Base-by-base conservation (phyloP, 2,888 invertebrate species). In the Drosophila multiciliata region DNA sequence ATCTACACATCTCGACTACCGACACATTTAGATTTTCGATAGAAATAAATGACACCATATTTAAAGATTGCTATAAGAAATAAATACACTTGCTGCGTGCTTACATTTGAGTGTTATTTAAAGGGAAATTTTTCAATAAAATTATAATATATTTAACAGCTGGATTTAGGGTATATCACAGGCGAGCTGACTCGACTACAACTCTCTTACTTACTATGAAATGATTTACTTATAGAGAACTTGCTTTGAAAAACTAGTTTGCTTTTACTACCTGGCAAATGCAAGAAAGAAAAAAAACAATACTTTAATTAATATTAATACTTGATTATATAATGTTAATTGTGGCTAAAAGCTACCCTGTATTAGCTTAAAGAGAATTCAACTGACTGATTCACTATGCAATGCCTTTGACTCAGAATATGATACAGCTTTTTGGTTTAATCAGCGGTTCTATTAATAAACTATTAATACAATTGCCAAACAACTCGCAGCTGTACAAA, bases 391-490 rank as follows among this genome's bases (percentile, higher is more conserved):
- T 66, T 80, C 78, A 72, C 49, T 32, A 29, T 58, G 55, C 67
- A 54, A 52, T 40, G 32, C 17, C 48, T 63, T 75, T 71, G 64
- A 58, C 50, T 73, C 78, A 63, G 62, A 62, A 48, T 53, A 48
- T 40, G 17, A 40, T 38, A 8, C 1, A 29, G 26, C 36, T 26
- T 4, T n/a, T 57, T 29, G 58, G 77, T 72, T 83, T 89, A 87
- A 84, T 84, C 84, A 87, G 89, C 82, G 55, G 38, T 66, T 74
- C 79, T 84, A 83, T 76, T 73, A 87, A 87, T 86, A 84, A 70
- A 78, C 57, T 74, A 78, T 84, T 78, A 60, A 75, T 75, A 67
- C 73, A 87, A 77, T 66, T 45, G 7, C 54, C 66, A 29, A 33
- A 15, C 58, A 32, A 23, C 11, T 67, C 38, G 48, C 35, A 53